Conservation (phyloP, 2,797 vertebrate genomes). For the Cephalopachus bancanus region DNA sequence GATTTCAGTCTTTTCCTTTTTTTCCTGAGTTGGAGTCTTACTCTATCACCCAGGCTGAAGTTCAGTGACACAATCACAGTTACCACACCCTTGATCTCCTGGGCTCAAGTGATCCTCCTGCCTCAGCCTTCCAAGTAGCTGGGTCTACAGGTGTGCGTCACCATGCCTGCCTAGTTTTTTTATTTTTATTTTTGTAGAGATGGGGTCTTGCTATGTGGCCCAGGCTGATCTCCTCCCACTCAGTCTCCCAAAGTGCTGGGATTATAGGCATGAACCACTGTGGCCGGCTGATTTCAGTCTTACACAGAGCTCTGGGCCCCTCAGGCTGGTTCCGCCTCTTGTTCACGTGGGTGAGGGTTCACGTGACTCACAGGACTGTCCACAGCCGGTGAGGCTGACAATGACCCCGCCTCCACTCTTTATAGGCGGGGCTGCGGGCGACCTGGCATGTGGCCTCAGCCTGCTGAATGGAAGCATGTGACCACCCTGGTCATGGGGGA, state of each 20-base stretch:
- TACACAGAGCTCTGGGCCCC: not conserved
- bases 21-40: not conserved
- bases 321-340: not conserved
- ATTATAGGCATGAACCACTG: not conserved
- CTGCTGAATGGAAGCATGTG: rapidly evolving
- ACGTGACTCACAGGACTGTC: not conserved
- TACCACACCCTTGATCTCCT: not conserved
- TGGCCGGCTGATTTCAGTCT: not conserved
- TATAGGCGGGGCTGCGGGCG: too few species aligned
- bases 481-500: rapidly evolving
- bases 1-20: not conserved
- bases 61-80: not conserved
- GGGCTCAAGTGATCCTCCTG: not conserved
- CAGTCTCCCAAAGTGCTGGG: not conserved
- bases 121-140: not conserved
- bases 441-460: not conserved
- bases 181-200: not conserved
- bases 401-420: not conserved
- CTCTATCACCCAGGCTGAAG: not conserved
- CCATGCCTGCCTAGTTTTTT: not conserved
- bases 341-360: not conserved
- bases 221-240: not conserved
- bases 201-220: not conserved
- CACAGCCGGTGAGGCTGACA: rapidly evolving
- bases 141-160: not conserved